A percentile compares a stretch with the other conserved stretches of the same genome.
These are phyloP conservation scores for Grapholita molesta DNA, from an alignment of 1,140 invertebrate genomes.

Conservation along the genomic window DNA sequence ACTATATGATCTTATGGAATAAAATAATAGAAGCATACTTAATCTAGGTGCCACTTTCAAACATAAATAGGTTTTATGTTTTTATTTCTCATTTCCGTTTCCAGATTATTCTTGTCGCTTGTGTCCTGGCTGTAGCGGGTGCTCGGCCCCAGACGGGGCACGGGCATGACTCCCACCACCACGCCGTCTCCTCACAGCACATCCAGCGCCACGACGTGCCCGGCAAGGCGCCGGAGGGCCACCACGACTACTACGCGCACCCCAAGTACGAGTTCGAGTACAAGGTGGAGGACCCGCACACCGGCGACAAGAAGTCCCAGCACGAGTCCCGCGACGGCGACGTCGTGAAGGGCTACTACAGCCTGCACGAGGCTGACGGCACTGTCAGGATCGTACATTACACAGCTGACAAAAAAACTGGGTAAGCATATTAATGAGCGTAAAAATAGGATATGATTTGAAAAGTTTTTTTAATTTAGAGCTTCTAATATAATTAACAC, in stretches of 20 bases:
- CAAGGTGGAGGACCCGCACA: slow-evolving; percentile 51
- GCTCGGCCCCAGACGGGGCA: slow-evolving; percentile 30
- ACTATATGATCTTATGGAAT: no score
- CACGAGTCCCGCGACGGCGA: slow-evolving; percentile 44
- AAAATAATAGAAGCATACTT: no score
- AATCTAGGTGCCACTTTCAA: no score
- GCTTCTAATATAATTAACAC: background rate
- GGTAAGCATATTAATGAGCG: background rate
- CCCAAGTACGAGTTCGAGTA: slow-evolving; percentile 63
- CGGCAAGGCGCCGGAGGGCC: slow-evolving; percentile 30
- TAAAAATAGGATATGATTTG: background rate
- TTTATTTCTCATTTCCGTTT: no score
- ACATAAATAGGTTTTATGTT: no score
- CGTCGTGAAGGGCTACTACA: slow-evolving; percentile 47
- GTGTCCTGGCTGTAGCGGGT: slow-evolving; percentile 25
- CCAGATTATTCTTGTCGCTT: slow-evolving; percentile 20
- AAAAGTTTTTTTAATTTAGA: background rate
- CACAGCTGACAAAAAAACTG: slow-evolving; percentile 65
- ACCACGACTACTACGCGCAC: slow-evolving; percentile 37
- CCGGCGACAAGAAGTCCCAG: slow-evolving; percentile 43
- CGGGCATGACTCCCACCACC: slow-evolving; percentile 20
- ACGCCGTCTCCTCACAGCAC: slow-evolving; percentile 49
- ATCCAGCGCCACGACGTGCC: slow-evolving; percentile 45
- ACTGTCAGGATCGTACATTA: slow-evolving; percentile 74
- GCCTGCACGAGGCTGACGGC: slow-evolving; percentile 47